phyloP scores from a whole-genome alignment of 2,797 vertebrate species.

The Hybognathus amarus region DNA sequence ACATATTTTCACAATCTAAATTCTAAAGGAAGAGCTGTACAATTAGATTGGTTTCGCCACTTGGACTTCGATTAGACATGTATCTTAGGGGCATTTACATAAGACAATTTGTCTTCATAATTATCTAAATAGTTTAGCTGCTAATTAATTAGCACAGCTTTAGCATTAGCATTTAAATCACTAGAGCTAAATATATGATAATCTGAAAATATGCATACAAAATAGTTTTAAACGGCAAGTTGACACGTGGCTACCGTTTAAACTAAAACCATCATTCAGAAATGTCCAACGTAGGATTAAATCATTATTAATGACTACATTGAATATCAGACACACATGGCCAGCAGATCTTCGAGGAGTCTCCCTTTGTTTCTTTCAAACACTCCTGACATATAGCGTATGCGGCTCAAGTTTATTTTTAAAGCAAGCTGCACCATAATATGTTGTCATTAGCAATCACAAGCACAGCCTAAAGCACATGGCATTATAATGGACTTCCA shows the following conservation, averaged over 20 bases:
- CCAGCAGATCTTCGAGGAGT: not conserved
- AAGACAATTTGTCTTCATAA: not conserved
- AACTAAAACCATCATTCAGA: not conserved
- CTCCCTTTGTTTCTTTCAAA: not conserved
- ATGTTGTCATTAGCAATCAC: conserved; percentile 45
- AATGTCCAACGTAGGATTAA: not conserved
- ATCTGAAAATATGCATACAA: not conserved
- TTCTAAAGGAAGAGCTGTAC: not conserved
- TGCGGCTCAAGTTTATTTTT: conserved; percentile 23
- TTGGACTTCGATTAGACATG: not conserved
- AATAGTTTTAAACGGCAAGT: too few species aligned
- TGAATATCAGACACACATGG: not conserved
- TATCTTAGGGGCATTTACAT: not conserved
- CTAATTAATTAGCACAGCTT: not conserved
- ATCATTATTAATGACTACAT: not conserved
- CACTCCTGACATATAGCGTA: not conserved
- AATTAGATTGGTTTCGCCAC: not conserved
- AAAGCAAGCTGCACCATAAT: conserved; percentile 1
- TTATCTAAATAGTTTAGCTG: not conserved
- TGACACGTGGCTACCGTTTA: not conserved
- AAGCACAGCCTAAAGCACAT: conserved; percentile 12
- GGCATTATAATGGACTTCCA: conserved; percentile 26
- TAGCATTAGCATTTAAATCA: not conserved
- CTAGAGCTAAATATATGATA: not conserved
- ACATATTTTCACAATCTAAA: not conserved